Evolutionary conservation across 1,140 invertebrate species (phyloP).

Genomic region (Lineus longissimus): DNA sequence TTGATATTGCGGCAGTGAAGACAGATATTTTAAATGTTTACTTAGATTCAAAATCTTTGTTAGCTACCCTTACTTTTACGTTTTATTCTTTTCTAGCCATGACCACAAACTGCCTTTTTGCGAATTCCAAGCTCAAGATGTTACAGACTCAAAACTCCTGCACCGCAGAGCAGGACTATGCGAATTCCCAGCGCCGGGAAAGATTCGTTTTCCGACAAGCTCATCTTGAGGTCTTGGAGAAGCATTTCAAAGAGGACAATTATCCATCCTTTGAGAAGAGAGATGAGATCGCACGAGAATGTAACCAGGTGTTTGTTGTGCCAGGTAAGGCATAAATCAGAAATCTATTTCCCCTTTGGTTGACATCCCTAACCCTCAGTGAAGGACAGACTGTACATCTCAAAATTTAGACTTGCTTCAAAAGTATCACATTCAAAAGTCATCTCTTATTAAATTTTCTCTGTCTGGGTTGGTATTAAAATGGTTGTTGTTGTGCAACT

Average conservation of each 20-base stretch:
- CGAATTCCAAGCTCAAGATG: no score
- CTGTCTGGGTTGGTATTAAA: no score
- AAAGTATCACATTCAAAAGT: no score
- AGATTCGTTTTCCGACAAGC: slow-evolving; percentile 52
- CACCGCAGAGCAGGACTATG: background rate
- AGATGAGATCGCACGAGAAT: slow-evolving; percentile 48
- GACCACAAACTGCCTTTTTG: background rate
- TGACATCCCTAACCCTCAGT: background rate
- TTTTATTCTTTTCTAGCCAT: background rate
- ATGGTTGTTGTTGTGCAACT: no score
- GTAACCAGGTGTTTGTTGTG: slow-evolving; percentile 42
- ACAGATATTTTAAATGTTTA: no score
- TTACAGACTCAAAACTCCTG: no score
- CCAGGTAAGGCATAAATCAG: slow-evolving; percentile 20
- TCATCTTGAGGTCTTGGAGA: slow-evolving; percentile 51
- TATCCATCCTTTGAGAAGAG: slow-evolving; percentile 51
- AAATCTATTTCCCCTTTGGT: background rate
- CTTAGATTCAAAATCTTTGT: no score
- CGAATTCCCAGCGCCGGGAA: slow-evolving; percentile 36
- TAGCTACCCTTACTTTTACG: no score
- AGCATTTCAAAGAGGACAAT: slow-evolving; percentile 47
- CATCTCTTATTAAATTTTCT: no score
- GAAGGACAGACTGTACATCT: no score
- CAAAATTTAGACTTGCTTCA: no score
- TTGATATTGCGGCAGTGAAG: no score